Evolutionary conservation across 2,797 vertebrate species (phyloP).

Genomic region (Hirundo rustica): DNA sequence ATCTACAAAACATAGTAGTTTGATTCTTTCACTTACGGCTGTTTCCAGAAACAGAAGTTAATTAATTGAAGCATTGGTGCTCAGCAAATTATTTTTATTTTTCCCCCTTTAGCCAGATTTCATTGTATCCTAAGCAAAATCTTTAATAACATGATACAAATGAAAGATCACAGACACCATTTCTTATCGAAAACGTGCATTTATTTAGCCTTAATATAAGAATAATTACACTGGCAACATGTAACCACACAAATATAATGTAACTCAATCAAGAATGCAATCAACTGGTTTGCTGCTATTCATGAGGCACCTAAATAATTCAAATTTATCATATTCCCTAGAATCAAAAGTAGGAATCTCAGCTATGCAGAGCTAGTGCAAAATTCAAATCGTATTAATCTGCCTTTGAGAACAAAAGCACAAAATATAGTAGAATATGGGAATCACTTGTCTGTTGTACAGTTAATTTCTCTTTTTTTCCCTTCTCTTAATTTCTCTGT

Average conservation of each 20-base stretch:
- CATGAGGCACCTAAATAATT: background rate
- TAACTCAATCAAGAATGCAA: slow-evolving; percentile 21
- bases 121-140: slow-evolving; percentile 58
- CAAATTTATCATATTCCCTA: slow-evolving; percentile 29
- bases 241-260: background rate
- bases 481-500: background rate
- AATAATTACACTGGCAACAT: background rate
- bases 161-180: slow-evolving; percentile 20
- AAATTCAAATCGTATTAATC: slow-evolving; percentile 50
- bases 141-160: slow-evolving; percentile 58
- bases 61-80: slow-evolving; percentile 70
- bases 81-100: slow-evolving; percentile 62
- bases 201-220: slow-evolving; percentile 47
- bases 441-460: background rate
- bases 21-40: slow-evolving; percentile 74
- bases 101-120: slow-evolving; percentile 40
- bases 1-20: slow-evolving; percentile 75
- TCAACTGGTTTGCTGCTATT: background rate
- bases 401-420: background rate
- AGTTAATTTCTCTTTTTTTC: background rate
- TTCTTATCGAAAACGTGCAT: slow-evolving; percentile 21
- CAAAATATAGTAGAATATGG: background rate
- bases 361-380: background rate
- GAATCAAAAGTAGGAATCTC: slow-evolving; percentile 13
- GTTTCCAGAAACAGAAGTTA: slow-evolving; percentile 76